These are phyloP conservation scores for Trachelus troglodyta DNA, from an alignment of 2,888 invertebrate genomes.

Conservation along the genomic window DNA sequence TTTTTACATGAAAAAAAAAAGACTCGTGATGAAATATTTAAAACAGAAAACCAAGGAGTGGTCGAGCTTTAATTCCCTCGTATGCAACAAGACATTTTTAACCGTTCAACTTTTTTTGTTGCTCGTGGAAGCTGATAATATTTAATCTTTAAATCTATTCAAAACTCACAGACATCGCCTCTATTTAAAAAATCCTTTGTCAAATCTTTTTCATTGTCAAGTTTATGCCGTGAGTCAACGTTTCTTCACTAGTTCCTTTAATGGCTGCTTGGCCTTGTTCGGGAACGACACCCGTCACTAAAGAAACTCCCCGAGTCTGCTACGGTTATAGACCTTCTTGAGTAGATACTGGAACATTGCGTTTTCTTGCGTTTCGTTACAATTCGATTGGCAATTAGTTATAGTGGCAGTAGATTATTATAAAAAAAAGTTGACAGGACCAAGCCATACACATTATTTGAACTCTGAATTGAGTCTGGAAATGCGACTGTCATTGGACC, in stretches of 20 bases:
- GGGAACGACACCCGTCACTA: slow-evolving; percentile 16
- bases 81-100: neutral
- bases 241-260: slow-evolving; percentile 9
- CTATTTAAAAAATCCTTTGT: neutral
- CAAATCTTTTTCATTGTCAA: slow-evolving; percentile 18
- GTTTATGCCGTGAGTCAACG: slow-evolving; percentile 9
- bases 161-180: neutral
- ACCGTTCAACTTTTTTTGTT: neutral
- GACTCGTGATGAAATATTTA: neutral
- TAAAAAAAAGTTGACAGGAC: neutral
- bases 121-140: neutral
- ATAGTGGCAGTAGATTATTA: neutral
- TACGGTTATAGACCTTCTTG: slow-evolving; percentile 2
- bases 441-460: no score
- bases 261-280: slow-evolving; percentile 14
- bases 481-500: no score
- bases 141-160: neutral
- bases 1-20: neutral
- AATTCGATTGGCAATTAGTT: neutral
- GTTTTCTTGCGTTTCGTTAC: neutral
- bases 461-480: neutral
- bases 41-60: neutral
- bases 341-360: neutral
- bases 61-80: neutral
- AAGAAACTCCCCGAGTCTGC: slow-evolving; percentile 13